These are phyloP conservation scores for Nothobranchius kuhntae DNA, from an alignment of 2,113 vertebrate genomes.

Conservation along the genomic window DNA sequence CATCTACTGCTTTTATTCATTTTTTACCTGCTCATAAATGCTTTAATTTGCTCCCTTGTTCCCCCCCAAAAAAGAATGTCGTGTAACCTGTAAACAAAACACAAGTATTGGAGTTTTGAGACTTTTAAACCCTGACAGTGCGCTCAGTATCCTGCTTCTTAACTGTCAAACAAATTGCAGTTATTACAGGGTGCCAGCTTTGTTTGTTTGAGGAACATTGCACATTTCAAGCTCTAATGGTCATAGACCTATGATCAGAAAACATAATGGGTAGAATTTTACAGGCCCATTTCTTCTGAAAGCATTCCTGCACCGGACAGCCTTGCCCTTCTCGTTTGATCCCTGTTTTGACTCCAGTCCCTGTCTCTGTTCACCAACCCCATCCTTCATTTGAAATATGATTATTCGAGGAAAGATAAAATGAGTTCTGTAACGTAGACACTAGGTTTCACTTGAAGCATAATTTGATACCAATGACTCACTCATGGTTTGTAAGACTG, in stretches of 20 bases:
- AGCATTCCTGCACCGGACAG: not conserved
- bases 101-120: not conserved
- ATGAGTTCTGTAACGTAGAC: too few relatives aligned
- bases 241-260: slow-evolving; percentile 6
- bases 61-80: not conserved
- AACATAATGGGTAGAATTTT: not conserved
- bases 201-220: slow-evolving; percentile 3
- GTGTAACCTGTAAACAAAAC: slow-evolving; percentile 21
- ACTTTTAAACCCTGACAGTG: slow-evolving; percentile 10
- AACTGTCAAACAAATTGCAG: slow-evolving; percentile 22
- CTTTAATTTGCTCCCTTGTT: not conserved
- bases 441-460: too few relatives aligned
- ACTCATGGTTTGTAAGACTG: too few relatives aligned
- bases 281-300: not conserved
- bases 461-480: too few relatives aligned
- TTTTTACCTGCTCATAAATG: slow-evolving; percentile 4
- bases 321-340: not conserved
- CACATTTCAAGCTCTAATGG: slow-evolving; percentile 8
- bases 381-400: not conserved
- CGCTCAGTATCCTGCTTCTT: slow-evolving; percentile 3
- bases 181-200: not conserved
- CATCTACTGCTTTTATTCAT: not conserved
- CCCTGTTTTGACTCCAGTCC: not conserved
- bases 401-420: not conserved
- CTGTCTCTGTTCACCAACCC: not conserved